Evolutionary conservation across 2,888 invertebrate species (phyloP).

Genomic region (Andrena bucephala): DNA sequence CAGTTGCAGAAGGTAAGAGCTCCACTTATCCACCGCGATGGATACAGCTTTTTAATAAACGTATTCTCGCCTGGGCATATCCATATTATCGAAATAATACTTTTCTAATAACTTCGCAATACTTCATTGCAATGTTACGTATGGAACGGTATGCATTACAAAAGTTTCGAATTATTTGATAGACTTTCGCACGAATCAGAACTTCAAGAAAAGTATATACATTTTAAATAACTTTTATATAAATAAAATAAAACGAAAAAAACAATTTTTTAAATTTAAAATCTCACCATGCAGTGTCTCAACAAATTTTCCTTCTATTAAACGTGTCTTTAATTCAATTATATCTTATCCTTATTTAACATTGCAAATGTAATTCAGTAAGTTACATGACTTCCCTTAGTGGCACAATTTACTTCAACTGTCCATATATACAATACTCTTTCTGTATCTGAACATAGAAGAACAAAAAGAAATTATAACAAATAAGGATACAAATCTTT

Average conservation of each 20-base stretch:
- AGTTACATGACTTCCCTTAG: slow-evolving; percentile 11
- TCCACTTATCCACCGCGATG: too few species aligned
- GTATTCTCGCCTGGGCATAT: neutral
- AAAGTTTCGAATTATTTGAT: neutral
- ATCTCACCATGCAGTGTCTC: neutral
- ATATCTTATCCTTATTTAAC: too few species aligned
- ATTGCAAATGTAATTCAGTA: neutral
- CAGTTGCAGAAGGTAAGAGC: too few species aligned
- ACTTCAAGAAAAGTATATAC: neutral
- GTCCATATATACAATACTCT: slow-evolving; percentile 10
- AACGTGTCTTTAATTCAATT: too few species aligned
- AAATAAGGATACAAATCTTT: slow-evolving; percentile 34
- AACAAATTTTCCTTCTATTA: slow-evolving; percentile 24
- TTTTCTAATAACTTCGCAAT: neutral
- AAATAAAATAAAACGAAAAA: neutral
- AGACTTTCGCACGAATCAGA: neutral
- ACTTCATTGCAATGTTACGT: neutral
- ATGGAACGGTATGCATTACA: neutral
- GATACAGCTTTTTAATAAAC: neutral
- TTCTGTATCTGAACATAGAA: neutral
- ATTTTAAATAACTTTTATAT: neutral
- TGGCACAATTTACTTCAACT: slow-evolving; percentile 26
- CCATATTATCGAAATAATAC: neutral
- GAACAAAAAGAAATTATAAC: slow-evolving; percentile 6
- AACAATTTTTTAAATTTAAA: too few species aligned